A percentile compares a stretch with the other conserved stretches of the same genome.
Evolutionary conservation across 2,888 invertebrate species (phyloP).

Genomic region (Exocentrus adspersus): DNA sequence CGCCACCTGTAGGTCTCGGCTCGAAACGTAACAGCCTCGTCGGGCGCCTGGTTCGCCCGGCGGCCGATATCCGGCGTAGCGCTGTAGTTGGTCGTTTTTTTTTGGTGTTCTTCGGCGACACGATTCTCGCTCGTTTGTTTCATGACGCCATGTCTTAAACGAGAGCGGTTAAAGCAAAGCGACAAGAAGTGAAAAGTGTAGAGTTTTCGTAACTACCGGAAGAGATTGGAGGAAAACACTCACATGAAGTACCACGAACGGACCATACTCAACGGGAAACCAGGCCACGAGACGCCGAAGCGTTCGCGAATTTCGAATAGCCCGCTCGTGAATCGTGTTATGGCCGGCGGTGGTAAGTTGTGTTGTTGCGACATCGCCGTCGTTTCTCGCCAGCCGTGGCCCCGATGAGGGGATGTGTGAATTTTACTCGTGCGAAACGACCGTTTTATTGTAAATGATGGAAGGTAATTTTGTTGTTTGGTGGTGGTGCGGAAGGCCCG

Average conservation of each 20-base stretch:
- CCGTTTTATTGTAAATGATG: slow-evolving; percentile 58
- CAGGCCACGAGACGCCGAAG: slow-evolving; percentile 51
- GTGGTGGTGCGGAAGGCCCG: slow-evolving; percentile 22
- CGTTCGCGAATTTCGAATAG: slow-evolving; percentile 57
- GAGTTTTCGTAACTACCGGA: slow-evolving; percentile 53
- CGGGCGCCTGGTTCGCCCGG: slow-evolving; percentile 18
- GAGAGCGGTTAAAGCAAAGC: slow-evolving; percentile 47
- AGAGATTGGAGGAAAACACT: slow-evolving; percentile 35
- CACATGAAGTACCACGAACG: slow-evolving; percentile 56
- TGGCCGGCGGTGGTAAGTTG: slow-evolving; percentile 85
- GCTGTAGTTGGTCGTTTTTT: slow-evolving; percentile 12
- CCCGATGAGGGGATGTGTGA: slow-evolving; percentile 56
- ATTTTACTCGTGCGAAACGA: slow-evolving; percentile 52
- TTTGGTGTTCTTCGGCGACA: slow-evolving; percentile 17
- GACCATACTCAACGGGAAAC: slow-evolving; percentile 49
- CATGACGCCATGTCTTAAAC: slow-evolving; percentile 37
- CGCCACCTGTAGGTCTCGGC: slow-evolving; percentile 25
- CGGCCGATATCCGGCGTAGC: slow-evolving; percentile 25
- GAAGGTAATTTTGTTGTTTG: slow-evolving; percentile 58
- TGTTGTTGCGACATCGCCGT: slow-evolving; percentile 53
- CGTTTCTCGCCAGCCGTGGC: slow-evolving; percentile 60
- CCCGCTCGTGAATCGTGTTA: slow-evolving; percentile 67
- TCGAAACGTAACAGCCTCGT: slow-evolving; percentile 28
- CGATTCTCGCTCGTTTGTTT: no score
- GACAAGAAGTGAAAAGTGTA: slow-evolving; percentile 55